These are phyloP conservation scores for Diaphora mendica DNA, from an alignment of 2,888 invertebrate genomes.

Conservation along the genomic window DNA sequence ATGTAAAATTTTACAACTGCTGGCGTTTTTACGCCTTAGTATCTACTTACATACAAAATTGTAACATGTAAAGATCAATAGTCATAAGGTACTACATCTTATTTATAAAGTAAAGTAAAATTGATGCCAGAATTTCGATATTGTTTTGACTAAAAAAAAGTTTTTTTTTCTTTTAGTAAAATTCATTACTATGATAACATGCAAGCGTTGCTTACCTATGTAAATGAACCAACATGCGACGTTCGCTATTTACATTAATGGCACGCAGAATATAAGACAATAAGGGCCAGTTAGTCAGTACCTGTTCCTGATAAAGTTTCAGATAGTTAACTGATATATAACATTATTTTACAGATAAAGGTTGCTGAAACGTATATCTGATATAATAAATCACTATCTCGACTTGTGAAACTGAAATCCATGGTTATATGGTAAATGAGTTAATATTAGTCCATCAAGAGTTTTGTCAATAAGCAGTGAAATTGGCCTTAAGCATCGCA, in stretches of 20 bases:
- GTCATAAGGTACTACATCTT: slow-evolving; percentile 19
- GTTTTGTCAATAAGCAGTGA: too few species aligned
- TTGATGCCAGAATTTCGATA: background rate
- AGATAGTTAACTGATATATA: too few species aligned
- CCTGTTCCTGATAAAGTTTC: too few species aligned
- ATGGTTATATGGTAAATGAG: too few species aligned
- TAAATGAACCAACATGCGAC: background rate
- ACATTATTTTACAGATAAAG: background rate
- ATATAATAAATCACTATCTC: too few species aligned
- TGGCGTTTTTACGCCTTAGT: slow-evolving; percentile 49
- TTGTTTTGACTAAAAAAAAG: background rate
- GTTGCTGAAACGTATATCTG: too few species aligned
- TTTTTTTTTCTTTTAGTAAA: background rate
- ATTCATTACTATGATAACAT: background rate
- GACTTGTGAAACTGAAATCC: too few species aligned
- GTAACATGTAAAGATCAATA: slow-evolving; percentile 35
- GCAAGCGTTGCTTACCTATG: background rate
- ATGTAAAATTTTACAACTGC: slow-evolving; percentile 68
- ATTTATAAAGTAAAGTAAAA: slow-evolving; percentile 16
- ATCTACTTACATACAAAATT: slow-evolving; percentile 18
- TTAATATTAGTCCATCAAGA: too few species aligned
- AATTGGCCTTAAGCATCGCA: background rate
- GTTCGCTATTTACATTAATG: background rate
- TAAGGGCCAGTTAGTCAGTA: too few species aligned
- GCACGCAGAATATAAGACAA: background rate